A percentile compares a stretch with the other conserved stretches of the same genome.
Conservation (phyloP, 2,888 invertebrate species). For the Acleris laterana region DNA sequence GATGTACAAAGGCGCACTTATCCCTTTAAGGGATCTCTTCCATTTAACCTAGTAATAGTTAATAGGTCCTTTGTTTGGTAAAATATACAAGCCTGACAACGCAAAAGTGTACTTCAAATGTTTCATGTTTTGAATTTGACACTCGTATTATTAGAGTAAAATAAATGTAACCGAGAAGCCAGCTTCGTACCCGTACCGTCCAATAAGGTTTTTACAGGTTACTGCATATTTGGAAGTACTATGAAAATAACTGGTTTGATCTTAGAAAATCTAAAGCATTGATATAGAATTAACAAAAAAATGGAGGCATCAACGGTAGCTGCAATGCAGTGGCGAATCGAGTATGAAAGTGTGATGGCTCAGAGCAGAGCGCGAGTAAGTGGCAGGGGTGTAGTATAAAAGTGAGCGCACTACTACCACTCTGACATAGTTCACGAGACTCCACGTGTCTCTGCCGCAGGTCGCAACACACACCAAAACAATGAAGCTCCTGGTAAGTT, state of each 20-base stretch:
- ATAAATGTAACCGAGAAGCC: no score
- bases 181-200: no score
- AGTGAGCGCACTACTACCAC: slow-evolving; percentile 77
- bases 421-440: slow-evolving; percentile 79
- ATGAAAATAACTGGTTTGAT: neutral
- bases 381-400: slow-evolving; percentile 84
- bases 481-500: slow-evolving; percentile 82
- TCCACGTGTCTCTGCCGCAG: slow-evolving; percentile 72
- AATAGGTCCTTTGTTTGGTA: no score
- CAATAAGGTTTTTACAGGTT: neutral
- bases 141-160: no score
- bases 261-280: neutral
- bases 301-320: slow-evolving; percentile 48
- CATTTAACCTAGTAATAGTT: no score
- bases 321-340: slow-evolving; percentile 60
- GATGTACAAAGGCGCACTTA: no score
- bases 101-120: no score
- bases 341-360: slow-evolving; percentile 79
- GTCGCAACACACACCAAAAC: slow-evolving; percentile 60
- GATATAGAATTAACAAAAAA: slow-evolving; percentile 19
- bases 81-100: no score
- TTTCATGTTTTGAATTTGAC: no score
- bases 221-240: neutral
- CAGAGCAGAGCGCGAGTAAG: slow-evolving; percentile 63
- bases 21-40: no score